Evolutionary conservation across 2,888 invertebrate species (phyloP).

Genomic region (Oscheius myriophilus): DNA sequence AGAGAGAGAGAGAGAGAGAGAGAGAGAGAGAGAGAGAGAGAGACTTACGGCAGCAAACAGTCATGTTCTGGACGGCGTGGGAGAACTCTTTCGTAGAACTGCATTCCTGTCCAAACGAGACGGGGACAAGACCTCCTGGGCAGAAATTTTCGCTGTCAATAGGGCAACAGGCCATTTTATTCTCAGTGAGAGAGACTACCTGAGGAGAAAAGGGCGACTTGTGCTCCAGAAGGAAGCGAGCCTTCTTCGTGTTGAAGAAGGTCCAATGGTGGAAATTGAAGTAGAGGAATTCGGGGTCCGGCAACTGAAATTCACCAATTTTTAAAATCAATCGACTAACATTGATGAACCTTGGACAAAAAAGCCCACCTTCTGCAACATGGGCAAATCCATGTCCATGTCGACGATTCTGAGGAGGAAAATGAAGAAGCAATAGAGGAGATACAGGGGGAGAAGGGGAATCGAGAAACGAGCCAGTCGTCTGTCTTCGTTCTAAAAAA

Average conservation of each 20-base stretch:
- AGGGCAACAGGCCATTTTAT: no score
- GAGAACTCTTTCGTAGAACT: no score
- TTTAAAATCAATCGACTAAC: no score
- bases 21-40: no score
- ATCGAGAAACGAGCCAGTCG: slow-evolving; percentile 29
- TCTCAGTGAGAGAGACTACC: slow-evolving; percentile 28
- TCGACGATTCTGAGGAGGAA: slow-evolving; percentile 1
- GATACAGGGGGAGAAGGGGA: slow-evolving; percentile 53
- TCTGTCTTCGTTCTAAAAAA: slow-evolving; percentile 39
- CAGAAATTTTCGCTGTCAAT: no score
- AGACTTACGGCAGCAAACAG: no score
- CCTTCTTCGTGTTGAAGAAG: slow-evolving; percentile 60
- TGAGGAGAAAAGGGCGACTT: slow-evolving; percentile 11
- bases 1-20: no score
- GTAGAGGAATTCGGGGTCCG: slow-evolving; percentile 58
- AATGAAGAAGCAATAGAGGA: slow-evolving; percentile 42
- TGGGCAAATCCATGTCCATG: neutral
- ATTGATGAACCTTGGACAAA: no score
- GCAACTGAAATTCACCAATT: slow-evolving; percentile 49
- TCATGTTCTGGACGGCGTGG: no score
- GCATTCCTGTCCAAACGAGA: no score
- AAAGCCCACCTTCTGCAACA: neutral
- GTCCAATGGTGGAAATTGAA: slow-evolving; percentile 67
- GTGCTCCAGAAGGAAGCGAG: slow-evolving; percentile 50
- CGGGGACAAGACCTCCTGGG: no score